A percentile compares a stretch with the other conserved stretches of the same genome.
These are phyloP conservation scores for Coreoperca whiteheadi DNA, from an alignment of 2,113 vertebrate genomes.

Conservation along the genomic window DNA sequence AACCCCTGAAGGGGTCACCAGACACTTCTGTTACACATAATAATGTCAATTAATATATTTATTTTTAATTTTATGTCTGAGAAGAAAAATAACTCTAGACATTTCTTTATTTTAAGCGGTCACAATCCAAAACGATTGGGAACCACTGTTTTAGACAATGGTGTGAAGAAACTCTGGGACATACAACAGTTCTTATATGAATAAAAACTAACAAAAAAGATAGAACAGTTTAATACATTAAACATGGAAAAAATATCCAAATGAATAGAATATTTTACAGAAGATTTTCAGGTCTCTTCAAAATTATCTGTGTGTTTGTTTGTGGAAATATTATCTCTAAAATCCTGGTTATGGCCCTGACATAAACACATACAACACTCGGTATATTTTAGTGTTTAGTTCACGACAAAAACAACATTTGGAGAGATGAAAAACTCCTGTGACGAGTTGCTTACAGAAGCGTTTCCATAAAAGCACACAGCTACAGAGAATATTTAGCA, in stretches of 20 bases:
- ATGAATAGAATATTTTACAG: not conserved
- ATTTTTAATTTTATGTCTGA: too few species aligned
- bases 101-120: too few species aligned
- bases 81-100: too few species aligned
- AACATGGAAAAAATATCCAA: not conserved
- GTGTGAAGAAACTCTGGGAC: not conserved
- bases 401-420: not conserved
- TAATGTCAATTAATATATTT: not conserved
- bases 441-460: constrained; percentile 8
- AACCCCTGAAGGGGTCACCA: not conserved
- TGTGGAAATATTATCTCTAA: not conserved
- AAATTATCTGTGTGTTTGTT: not conserved
- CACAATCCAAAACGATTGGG: too few species aligned
- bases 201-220: not conserved
- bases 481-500: constrained; percentile 41
- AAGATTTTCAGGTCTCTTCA: not conserved
- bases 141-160: not conserved
- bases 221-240: not conserved
- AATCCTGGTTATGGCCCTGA: not conserved
- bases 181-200: not conserved
- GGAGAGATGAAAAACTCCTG: not conserved
- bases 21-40: not conserved
- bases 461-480: constrained; percentile 30
- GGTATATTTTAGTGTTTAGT: not conserved
- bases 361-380: not conserved